Evolutionary conservation across 2,797 vertebrate species (phyloP), one percentile per base, ranked within the genome.

Genomic region (Parauchenoglanis punctatus): DNA sequence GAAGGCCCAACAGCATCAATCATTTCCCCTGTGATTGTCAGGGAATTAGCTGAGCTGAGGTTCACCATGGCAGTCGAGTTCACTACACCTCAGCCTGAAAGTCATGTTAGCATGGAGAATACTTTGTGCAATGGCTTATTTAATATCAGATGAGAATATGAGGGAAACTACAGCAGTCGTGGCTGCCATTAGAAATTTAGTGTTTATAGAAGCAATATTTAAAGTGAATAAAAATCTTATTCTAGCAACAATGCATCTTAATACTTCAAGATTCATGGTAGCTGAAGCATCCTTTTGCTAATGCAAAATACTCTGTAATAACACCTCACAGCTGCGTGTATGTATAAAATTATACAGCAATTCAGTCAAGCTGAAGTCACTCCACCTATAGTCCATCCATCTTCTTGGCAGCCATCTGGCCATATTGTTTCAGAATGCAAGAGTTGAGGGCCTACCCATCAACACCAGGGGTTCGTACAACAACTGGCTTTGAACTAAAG

Each of bases 391-490:
- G 94, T 94, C 94, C 94, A 96, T 96, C 94, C 94, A 95, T 95
- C 95, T 96, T 95, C 92, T 93, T 96, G 95, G 94, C 95, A 95
- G 94, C 94, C 94, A 95, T 94, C 94, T 95, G 95, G 94, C 89
- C 82, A 81, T 90, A 93, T 94, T 93, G 94, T 95, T 93, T 94
- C 86, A 90, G 91, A 89, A 92, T 90, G 90, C 90, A 89, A 84
- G 89, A 91, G 89, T 89, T 83, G 80, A 88, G 86, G 86, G 89
- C 83, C 89, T 90, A 89, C 85, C 87, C 86, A 84, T 76, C 83
- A 91, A 89, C 90, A 86, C 82, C 86, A 89, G 87, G 88, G 89
- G 87, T 86, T 86, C 86, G 68, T 75, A 93, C 91, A 92, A 91
- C 90, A 88, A 92, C 90, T 91, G 90, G 94, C 92, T 94, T 94